Conservation (phyloP, 2,888 invertebrate species). For the Homarus gammarus region DNA sequence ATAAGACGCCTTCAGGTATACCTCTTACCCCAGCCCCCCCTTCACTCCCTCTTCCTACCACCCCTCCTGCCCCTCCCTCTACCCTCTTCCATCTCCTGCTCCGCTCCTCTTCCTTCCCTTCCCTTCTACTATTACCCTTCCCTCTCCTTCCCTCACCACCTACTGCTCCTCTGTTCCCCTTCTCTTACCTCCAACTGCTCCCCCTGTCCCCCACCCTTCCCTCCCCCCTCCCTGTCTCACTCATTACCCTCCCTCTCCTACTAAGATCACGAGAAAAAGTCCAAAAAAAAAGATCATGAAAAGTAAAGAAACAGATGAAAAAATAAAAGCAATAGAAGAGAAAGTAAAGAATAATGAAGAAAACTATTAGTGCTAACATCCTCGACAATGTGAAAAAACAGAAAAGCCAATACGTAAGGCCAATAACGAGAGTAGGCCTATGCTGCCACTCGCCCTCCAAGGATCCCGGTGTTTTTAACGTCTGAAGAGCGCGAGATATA, state of each 20-base stretch:
- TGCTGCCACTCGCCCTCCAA: no score
- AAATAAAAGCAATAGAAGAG: background rate
- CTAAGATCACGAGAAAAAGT: no score
- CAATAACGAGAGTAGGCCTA: no score
- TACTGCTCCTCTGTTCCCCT: background rate
- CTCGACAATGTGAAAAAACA: no score
- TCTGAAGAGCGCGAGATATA: no score
- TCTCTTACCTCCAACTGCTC: background rate
- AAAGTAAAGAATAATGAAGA: background rate
- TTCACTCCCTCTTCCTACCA: background rate
- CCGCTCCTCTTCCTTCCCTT: background rate
- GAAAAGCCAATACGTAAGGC: no score
- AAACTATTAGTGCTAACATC: no score
- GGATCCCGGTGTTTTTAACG: no score
- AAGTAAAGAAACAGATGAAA: no score
- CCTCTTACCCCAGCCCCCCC: background rate
- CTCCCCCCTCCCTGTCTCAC: background rate
- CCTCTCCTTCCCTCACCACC: background rate
- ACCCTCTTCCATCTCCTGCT: background rate
- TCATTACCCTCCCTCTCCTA: background rate
- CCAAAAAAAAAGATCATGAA: background rate
- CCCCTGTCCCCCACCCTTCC: background rate
- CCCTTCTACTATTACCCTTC: background rate
- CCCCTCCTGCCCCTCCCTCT: background rate
- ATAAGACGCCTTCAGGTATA: background rate